These are phyloP conservation scores for Kryptolebias ocellatus DNA, from an alignment of 2,797 vertebrate species.

Conservation along the genomic window DNA sequence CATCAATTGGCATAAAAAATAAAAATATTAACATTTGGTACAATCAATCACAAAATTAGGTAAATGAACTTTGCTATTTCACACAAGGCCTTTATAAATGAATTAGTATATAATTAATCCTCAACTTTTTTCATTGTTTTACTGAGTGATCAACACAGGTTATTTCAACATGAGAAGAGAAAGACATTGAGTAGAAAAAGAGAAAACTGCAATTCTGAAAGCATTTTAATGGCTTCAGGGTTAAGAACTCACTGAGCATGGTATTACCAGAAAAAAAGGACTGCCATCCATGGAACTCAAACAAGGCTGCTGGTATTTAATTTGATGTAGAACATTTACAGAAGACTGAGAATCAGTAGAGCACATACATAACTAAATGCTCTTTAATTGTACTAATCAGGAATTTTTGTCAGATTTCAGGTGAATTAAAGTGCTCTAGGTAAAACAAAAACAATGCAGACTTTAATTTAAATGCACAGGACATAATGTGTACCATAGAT, in stretches of 20 bases:
- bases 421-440: slow-evolving; percentile 3
- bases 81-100: slow-evolving; percentile 35
- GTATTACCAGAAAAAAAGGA: slow-evolving; percentile 46
- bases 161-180: slow-evolving; percentile 47
- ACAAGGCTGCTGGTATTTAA: slow-evolving; percentile 35
- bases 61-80: slow-evolving; percentile 36
- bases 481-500: slow-evolving; percentile 6
- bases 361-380: not conserved
- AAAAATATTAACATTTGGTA: slow-evolving; percentile 5
- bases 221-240: slow-evolving; percentile 46
- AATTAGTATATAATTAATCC: slow-evolving; percentile 57
- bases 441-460: not conserved
- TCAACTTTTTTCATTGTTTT: slow-evolving; percentile 39
- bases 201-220: slow-evolving; percentile 48
- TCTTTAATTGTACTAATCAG: not conserved
- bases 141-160: slow-evolving; percentile 60
- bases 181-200: slow-evolving; percentile 23
- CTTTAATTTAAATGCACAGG: not conserved
- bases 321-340: slow-evolving; percentile 32
- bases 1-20: no score
- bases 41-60: slow-evolving; percentile 29
- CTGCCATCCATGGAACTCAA: slow-evolving; percentile 51
- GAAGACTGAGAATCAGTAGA: slow-evolving; percentile 12
- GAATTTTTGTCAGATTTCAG: not conserved
- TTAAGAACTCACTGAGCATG: slow-evolving; percentile 46